These are phyloP conservation scores for Helicoverpa assulta DNA, from an alignment of 2,888 invertebrate genomes.

Conservation along the genomic window DNA sequence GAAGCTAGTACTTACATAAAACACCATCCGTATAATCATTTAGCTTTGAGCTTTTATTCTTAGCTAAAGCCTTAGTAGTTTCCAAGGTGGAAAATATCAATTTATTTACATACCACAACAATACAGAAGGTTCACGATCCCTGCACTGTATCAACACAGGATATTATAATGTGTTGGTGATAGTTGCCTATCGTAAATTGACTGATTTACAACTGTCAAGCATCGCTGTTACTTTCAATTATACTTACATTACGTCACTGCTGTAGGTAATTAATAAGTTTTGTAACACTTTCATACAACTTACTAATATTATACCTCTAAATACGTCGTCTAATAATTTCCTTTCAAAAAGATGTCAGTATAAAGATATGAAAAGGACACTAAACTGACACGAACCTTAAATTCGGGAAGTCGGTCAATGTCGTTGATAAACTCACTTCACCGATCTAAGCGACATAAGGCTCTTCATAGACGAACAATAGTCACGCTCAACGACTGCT, in stretches of 20 bases:
- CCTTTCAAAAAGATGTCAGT: slow-evolving; percentile 17
- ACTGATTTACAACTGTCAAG: slow-evolving; percentile 46
- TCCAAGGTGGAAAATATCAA: no score
- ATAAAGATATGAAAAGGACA: slow-evolving; percentile 22
- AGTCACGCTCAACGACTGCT: neutral
- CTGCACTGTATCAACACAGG: slow-evolving; percentile 41
- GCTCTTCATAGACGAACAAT: slow-evolving; percentile 33
- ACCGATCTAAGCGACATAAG: slow-evolving; percentile 23
- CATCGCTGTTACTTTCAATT: slow-evolving; percentile 24
- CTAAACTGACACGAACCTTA: slow-evolving; percentile 33
- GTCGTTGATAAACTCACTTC: slow-evolving; percentile 47
- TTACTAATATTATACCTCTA: no score
- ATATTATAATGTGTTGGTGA: slow-evolving; percentile 46
- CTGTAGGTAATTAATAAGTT: slow-evolving; percentile 5
- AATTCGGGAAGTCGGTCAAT: slow-evolving; percentile 58
- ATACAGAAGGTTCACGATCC: neutral
- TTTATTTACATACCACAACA: neutral
- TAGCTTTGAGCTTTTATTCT: no score
- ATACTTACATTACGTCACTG: slow-evolving; percentile 39
- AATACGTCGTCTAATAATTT: slow-evolving; percentile 14
- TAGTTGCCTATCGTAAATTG: slow-evolving; percentile 46
- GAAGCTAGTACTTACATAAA: no score
- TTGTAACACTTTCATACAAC: slow-evolving; percentile 7
- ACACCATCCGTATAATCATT: no score
- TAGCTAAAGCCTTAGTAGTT: no score